A percentile compares a stretch with the other conserved stretches of the same genome.
These are phyloP conservation scores for Helicolenus hilgendorfi DNA, from an alignment of 2,797 vertebrate species.

Conservation along the genomic window DNA sequence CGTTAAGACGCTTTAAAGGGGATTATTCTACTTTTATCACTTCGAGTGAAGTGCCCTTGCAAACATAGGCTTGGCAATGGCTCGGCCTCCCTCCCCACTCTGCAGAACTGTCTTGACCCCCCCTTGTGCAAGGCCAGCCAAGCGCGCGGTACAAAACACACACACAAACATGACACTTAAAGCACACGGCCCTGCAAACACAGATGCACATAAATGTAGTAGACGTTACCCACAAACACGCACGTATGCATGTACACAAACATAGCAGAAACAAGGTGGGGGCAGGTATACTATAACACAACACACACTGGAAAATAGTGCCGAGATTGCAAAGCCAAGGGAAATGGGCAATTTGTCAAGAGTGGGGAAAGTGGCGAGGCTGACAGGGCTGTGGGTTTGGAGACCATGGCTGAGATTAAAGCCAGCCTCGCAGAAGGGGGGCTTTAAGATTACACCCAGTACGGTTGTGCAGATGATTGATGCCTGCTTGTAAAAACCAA, in stretches of 20 bases:
- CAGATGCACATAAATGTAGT: constrained; percentile 47
- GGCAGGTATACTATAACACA: constrained; percentile 23
- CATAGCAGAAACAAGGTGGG: constrained; percentile 46
- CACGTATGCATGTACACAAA: constrained; percentile 16
- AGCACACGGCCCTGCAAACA: constrained; percentile 49
- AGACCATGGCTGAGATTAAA: constrained; percentile 87
- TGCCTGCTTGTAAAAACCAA: constrained; percentile 86
- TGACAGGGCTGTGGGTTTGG: constrained; percentile 79
- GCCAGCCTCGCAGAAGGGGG: constrained; percentile 79
- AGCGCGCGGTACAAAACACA: constrained; percentile 64
- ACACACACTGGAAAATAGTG: constrained; percentile 48
- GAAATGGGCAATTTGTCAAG: constrained; percentile 88
- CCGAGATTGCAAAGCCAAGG: constrained; percentile 80
- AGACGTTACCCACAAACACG: not conserved
- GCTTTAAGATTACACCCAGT: constrained; percentile 86
- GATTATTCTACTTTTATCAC: constrained; percentile 90
- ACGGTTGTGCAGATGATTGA: constrained; percentile 85
- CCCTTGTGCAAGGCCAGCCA: constrained; percentile 55
- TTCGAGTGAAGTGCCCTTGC: constrained; percentile 86
- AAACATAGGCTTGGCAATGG: constrained; percentile 82
- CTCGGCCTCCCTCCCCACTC: constrained; percentile 56
- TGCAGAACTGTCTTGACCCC: constrained; percentile 75
- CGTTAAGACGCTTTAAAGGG: constrained; percentile 88
- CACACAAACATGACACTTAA: constrained; percentile 72
- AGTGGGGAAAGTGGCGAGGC: constrained; percentile 78